Percentiles rank a stretch among this genome's conserved stretches.
phyloP scores from a whole-genome alignment of 2,113 vertebrate species.

The Gymnocephalus cernua region DNA sequence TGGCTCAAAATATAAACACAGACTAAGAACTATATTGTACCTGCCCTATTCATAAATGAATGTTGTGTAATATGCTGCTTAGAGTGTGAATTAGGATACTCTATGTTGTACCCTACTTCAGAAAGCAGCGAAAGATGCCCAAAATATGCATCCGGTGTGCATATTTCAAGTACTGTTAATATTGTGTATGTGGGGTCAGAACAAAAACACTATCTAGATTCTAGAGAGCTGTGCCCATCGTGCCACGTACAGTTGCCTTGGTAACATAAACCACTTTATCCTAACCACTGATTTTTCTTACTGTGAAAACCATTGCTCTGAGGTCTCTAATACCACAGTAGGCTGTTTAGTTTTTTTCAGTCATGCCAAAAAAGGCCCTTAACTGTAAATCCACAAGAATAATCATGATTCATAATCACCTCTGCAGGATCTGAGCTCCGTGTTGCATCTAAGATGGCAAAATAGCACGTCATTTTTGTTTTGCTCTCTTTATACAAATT shows the following conservation, averaged over 20 bases:
- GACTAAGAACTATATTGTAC: slow-evolving; percentile 55
- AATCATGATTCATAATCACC: slow-evolving; percentile 12
- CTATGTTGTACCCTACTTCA: slow-evolving; percentile 51
- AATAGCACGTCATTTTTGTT: slow-evolving; percentile 46
- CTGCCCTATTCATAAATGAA: slow-evolving; percentile 59
- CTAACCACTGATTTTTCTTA: slow-evolving; percentile 73
- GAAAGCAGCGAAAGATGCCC: slow-evolving; percentile 73
- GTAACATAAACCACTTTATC: slow-evolving; percentile 78
- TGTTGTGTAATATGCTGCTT: slow-evolving; percentile 74
- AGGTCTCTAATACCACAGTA: slow-evolving; percentile 49
- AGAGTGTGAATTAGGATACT: slow-evolving; percentile 61
- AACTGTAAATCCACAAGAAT: slow-evolving; percentile 34
- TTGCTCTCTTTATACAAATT: slow-evolving; percentile 34
- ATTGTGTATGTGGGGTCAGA: slow-evolving; percentile 68
- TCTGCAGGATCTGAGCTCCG: slow-evolving; percentile 47
- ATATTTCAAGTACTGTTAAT: slow-evolving; percentile 71
- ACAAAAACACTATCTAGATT: slow-evolving; percentile 68
- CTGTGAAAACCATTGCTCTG: slow-evolving; percentile 70
- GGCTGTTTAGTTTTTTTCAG: slow-evolving; percentile 49
- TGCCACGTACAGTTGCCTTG: slow-evolving; percentile 82
- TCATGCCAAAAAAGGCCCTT: slow-evolving; percentile 62
- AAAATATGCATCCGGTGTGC: slow-evolving; percentile 70
- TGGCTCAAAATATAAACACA: slow-evolving; percentile 52
- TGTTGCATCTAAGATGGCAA: slow-evolving; percentile 33
- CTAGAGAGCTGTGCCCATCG: slow-evolving; percentile 72